Base-by-base conservation (phyloP, 2,113 vertebrate genomes). In the Seriola quinqueradiata region DNA sequence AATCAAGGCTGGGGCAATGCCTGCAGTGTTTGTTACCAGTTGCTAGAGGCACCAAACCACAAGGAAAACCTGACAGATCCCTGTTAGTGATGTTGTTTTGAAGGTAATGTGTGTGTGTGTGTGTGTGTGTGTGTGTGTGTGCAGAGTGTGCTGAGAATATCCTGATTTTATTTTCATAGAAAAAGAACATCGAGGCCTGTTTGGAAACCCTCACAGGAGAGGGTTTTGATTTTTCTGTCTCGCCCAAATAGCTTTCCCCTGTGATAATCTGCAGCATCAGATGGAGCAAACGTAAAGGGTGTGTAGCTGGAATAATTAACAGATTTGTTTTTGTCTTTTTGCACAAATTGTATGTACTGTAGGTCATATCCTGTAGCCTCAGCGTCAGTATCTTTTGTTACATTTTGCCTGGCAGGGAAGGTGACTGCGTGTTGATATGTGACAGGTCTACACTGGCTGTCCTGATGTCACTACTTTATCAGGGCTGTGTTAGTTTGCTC, bases 231-330 rank as follows among this genome's bases (percentile, higher is more conserved):
- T 75, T 65, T 23, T 28, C 25, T 57, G 75, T 79, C 82, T 80
- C 72, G 68, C 81, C 79, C 55, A 81, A 87, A 88, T 81, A 84
- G 25, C 65, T 75, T 77, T 91, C 77, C 54, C 48, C 54, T 83
- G 75, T 87, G 81, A 82, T 86, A 81, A 83, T 88, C 25, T 65
- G 40, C 46, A 82, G 64, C 32, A 23, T 32, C 32, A 76, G 64
- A 79, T 77, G 75, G 46, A 70, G 81, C 77, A 79, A 68, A 77
- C 46, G 75, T 10, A 75, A 54, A 83, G 87, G 90, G 90, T 83
- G 88, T 89, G 87, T 86, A 63, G 55, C 72, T 80, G 76, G 42
- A 83, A 66, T 16, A 40, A 67, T 44, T 23, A 32, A 65, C 28
- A 11, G 66, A 1, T 57, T 63, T 1, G 32, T 57, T 23, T 65